phyloP scores from a whole-genome alignment of 2,113 vertebrate genomes.

The Columba livia region DNA sequence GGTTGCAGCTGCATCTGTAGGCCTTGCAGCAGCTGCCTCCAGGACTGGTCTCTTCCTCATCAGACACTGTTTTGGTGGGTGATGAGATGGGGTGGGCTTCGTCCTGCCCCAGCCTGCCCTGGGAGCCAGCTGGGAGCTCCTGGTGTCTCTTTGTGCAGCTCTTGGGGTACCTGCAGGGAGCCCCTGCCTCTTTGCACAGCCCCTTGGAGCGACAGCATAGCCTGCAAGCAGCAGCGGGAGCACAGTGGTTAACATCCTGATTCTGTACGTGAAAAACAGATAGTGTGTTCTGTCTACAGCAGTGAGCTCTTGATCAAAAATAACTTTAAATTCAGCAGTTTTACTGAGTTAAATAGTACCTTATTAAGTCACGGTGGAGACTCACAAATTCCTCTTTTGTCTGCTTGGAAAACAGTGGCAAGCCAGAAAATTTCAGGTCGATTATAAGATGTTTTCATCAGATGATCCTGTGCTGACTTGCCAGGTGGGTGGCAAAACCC shows the following conservation, averaged over 20 bases:
- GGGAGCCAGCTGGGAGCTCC: not conserved
- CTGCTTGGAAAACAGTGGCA: not conserved
- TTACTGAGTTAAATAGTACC: not conserved
- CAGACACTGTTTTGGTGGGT: not conserved
- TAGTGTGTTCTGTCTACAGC: not conserved
- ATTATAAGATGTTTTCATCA: not conserved
- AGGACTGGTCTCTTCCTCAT: not conserved
- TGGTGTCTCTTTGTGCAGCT: not conserved
- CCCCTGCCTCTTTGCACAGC: not conserved
- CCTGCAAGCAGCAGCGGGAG: not conserved
- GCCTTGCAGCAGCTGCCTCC: not conserved
- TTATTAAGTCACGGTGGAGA: not conserved
- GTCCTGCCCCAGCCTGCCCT: not conserved
- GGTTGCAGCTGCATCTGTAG: not conserved
- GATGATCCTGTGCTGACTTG: not conserved
- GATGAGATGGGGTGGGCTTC: not conserved
- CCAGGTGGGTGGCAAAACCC: constrained; percentile 15
- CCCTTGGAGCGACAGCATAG: not conserved
- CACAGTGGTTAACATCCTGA: not conserved
- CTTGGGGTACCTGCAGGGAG: not conserved
- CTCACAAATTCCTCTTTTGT: not conserved
- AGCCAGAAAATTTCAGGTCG: not conserved
- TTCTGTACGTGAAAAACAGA: not conserved
- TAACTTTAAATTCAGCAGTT: not conserved
- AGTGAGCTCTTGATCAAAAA: not conserved